These are phyloP conservation scores for Leptopilina syphax DNA, from an alignment of 2,888 invertebrate species.

Conservation along the genomic window DNA sequence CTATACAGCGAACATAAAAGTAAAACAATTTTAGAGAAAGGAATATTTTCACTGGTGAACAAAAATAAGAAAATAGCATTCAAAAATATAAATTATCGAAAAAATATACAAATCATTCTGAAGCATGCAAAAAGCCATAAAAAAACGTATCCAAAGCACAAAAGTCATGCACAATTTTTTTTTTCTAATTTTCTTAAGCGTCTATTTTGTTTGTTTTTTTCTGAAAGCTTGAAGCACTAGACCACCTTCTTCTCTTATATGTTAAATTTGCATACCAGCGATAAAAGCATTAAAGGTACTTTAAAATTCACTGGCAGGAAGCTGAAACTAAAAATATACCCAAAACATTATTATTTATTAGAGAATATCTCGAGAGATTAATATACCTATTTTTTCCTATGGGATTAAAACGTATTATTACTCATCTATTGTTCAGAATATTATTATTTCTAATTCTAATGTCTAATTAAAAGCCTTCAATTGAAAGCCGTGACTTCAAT, in stretches of 20 bases:
- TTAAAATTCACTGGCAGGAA: constrained; percentile 38
- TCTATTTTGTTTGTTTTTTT: not conserved
- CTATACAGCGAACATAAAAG: constrained; percentile 55
- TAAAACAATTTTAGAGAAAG: constrained; percentile 27
- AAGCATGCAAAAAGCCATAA: constrained; percentile 29
- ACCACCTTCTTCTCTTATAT: constrained; percentile 55
- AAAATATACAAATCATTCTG: not conserved
- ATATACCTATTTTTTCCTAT: constrained; percentile 8
- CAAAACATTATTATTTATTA: not conserved
- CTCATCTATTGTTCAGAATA: not conserved
- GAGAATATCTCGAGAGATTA: not conserved
- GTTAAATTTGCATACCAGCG: constrained; percentile 46
- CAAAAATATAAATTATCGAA: not conserved
- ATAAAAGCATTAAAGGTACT: constrained; percentile 39
- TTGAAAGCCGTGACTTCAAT: not conserved
- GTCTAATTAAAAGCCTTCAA: not conserved
- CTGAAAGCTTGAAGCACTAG: constrained; percentile 42
- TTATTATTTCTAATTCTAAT: constrained; percentile 4
- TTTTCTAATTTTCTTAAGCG: not conserved
- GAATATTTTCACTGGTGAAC: not conserved
- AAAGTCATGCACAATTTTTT: not conserved
- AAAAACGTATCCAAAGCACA: not conserved
- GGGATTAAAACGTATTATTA: not conserved
- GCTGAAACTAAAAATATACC: constrained; percentile 48
- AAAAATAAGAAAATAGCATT: constrained; percentile 44